Evolutionary conservation across 2,797 vertebrate species (phyloP).

Genomic region (Pyrrhura leucotis): DNA sequence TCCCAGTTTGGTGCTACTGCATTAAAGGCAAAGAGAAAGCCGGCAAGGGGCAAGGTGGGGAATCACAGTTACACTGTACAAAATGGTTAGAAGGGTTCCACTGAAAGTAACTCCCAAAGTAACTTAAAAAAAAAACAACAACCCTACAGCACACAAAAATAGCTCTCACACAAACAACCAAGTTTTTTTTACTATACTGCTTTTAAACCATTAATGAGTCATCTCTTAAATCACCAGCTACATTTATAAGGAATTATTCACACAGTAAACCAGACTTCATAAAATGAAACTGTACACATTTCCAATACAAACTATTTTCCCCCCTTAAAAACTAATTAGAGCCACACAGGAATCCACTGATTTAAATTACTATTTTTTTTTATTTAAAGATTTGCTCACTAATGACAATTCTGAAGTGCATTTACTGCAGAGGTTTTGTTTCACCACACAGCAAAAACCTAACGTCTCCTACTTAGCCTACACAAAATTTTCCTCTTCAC

Average conservation of each 20-base stretch:
- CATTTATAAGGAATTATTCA: conserved; percentile 50
- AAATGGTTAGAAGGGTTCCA: background rate
- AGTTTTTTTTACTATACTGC: conserved; percentile 48
- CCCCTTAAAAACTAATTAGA: background rate
- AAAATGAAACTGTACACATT: background rate
- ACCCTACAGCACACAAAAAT: background rate
- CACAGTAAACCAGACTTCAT: background rate
- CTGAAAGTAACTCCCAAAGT: conserved; percentile 5
- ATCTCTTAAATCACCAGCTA: conserved; percentile 54
- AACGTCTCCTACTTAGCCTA: conserved; percentile 28
- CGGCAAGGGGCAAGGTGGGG: accelerated
- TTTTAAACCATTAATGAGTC: conserved; percentile 65
- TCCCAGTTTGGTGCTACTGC: background rate
- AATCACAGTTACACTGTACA: accelerated
- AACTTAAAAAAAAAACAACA: background rate
- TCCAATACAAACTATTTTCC: background rate
- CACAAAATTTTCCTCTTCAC: conserved; percentile 35
- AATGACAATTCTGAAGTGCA: background rate
- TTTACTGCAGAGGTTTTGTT: background rate
- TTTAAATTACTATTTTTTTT: background rate
- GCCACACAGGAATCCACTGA: background rate
- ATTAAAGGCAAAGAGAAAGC: background rate
- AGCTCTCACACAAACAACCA: conserved; percentile 10
- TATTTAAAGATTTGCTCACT: background rate
- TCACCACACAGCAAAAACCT: background rate